Conservation (phyloP, 2,888 invertebrate species). For the Lapara coniferarum region DNA sequence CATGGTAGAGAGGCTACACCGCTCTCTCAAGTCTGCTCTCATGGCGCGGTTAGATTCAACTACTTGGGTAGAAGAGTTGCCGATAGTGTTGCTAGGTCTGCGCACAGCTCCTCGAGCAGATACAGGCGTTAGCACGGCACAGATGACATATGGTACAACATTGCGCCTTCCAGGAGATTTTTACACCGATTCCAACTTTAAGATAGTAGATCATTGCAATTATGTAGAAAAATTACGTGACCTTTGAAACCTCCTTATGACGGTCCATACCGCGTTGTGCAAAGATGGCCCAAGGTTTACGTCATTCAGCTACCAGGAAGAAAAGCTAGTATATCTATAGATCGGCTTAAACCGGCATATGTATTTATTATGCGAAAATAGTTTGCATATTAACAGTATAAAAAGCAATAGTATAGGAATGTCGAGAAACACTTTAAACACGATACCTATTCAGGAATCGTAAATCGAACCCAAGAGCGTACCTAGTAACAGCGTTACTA, state of each 20-base stretch:
- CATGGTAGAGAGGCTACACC: slow-evolving; percentile 37
- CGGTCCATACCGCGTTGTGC: background rate
- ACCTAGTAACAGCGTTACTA: background rate
- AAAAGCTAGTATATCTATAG: slow-evolving; percentile 23
- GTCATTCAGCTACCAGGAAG: slow-evolving; percentile 9
- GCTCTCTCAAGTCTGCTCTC: slow-evolving; percentile 33
- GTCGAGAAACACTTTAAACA: background rate
- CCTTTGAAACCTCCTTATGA: slow-evolving; percentile 7
- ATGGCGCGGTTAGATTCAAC: slow-evolving; percentile 21
- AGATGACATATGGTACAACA: slow-evolving; percentile 28
- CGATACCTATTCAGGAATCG: background rate
- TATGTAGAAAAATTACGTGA: slow-evolving; percentile 9
- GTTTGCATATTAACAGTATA: background rate
- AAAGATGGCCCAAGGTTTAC: slow-evolving; percentile 6
- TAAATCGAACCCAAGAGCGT: background rate
- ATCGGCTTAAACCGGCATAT: slow-evolving; percentile 27
- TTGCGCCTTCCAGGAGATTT: slow-evolving; percentile 1
- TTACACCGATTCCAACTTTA: background rate
- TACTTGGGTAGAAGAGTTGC: slow-evolving; percentile 8
- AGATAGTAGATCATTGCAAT: background rate
- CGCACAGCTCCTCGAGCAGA: background rate
- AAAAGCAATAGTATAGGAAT: background rate
- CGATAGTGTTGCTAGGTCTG: background rate
- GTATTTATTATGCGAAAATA: background rate
- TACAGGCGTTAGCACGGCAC: background rate